These are phyloP conservation scores for Muntiacus muntjak DNA, from an alignment of 2,113 vertebrate species.

Conservation along the genomic window DNA sequence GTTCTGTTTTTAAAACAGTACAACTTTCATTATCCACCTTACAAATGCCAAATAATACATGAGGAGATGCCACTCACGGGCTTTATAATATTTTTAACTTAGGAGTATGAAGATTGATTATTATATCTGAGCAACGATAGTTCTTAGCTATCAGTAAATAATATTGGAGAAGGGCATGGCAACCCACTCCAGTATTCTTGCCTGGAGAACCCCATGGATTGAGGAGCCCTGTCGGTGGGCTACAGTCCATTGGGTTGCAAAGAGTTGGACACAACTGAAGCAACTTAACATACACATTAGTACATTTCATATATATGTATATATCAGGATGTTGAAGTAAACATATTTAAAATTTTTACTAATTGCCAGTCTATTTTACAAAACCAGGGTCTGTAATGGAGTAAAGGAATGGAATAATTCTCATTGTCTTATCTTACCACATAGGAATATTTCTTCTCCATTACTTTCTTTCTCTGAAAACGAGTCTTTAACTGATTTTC, in stretches of 20 bases:
- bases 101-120: not conserved
- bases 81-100: slow-evolving; percentile 7
- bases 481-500: not conserved
- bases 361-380: not conserved
- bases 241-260: not conserved
- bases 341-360: not conserved
- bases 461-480: not conserved
- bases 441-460: not conserved
- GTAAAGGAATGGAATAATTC: not conserved
- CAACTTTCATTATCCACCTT: not conserved
- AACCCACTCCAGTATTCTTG: not conserved
- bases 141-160: not conserved
- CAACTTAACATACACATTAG: not conserved
- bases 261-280: not conserved
- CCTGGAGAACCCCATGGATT: not conserved
- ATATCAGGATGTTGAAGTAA: not conserved
- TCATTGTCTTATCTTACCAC: not conserved
- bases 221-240: not conserved
- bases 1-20: not conserved
- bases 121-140: not conserved
- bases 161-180: not conserved
- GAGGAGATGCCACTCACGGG: not conserved
- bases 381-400: not conserved
- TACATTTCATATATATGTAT: not conserved
- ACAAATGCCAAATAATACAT: not conserved